These are phyloP conservation scores for Drosophila eohydei DNA, from an alignment of 2,888 invertebrate species.

Conservation along the genomic window DNA sequence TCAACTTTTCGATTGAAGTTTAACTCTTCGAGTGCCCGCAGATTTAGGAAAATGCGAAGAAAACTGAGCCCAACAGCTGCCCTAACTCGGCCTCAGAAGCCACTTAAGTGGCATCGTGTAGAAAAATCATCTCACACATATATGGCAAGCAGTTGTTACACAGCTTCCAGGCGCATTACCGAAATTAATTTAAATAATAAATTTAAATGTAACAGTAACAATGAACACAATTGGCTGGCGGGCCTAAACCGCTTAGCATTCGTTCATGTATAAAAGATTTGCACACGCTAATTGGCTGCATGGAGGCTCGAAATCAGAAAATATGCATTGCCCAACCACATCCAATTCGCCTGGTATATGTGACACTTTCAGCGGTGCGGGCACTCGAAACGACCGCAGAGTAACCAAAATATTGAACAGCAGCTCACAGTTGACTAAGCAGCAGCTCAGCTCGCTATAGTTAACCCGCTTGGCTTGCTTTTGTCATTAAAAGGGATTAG, in stretches of 20 bases:
- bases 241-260: slow-evolving; percentile 73
- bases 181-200: slow-evolving; percentile 74
- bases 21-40: slow-evolving; percentile 46
- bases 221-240: slow-evolving; percentile 27
- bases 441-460: slow-evolving; percentile 14
- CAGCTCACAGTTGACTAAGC: slow-evolving; percentile 52
- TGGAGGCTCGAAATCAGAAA: slow-evolving; percentile 28
- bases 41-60: slow-evolving; percentile 9
- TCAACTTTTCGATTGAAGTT: slow-evolving; percentile 19
- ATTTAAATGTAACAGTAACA: slow-evolving; percentile 55
- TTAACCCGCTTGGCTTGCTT: slow-evolving; percentile 53
- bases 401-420: slow-evolving; percentile 75
- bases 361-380: slow-evolving; percentile 61
- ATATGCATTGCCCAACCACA: slow-evolving; percentile 23
- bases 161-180: slow-evolving; percentile 43
- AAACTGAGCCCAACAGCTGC: slow-evolving; percentile 31
- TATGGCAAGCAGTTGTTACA: slow-evolving; percentile 53
- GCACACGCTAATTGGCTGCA: slow-evolving; percentile 73
- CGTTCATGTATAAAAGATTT: slow-evolving; percentile 73
- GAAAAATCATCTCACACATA: slow-evolving; percentile 17
- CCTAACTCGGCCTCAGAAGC: slow-evolving; percentile 29
- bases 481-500: slow-evolving; percentile 77
- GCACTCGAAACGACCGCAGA: slow-evolving; percentile 68
- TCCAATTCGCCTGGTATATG: slow-evolving; percentile 34
- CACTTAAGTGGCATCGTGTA: slow-evolving; percentile 31